A percentile compares a stretch with the other conserved stretches of the same genome.
Conservation (phyloP, 1,140 invertebrate genomes). For the Aricia agestis region DNA sequence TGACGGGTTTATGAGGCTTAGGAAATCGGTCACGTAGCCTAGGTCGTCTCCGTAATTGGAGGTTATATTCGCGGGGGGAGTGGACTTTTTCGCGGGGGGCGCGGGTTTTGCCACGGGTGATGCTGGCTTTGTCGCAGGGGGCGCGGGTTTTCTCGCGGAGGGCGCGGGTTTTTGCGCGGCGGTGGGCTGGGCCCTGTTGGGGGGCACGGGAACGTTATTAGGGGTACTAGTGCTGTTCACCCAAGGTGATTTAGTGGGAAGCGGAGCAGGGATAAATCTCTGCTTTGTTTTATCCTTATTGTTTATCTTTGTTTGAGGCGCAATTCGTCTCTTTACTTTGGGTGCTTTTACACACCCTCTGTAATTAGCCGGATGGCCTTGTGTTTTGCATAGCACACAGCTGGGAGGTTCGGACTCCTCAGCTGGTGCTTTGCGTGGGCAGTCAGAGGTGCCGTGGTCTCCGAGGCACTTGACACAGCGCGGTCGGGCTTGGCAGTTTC, state of each 20-base stretch:
- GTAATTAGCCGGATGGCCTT: conserved; percentile 22
- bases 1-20: too few relatives aligned
- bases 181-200: neutral
- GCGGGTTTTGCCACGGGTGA: neutral
- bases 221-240: too few relatives aligned
- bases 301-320: neutral
- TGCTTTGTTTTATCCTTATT: neutral
- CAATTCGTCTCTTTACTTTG: neutral
- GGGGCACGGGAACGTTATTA: neutral
- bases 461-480: conserved; percentile 22
- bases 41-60: neutral
- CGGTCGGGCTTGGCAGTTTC: neutral
- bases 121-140: neutral
- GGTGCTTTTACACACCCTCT: conserved; percentile 15
- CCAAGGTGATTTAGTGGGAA: neutral
- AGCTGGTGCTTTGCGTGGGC: neutral
- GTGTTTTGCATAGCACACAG: conserved; percentile 8
- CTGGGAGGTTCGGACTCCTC: neutral
- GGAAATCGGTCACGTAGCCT: too few relatives aligned
- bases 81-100: neutral
- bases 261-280: neutral
- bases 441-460: conserved; percentile 14
- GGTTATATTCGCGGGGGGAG: neutral
- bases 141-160: too few relatives aligned
- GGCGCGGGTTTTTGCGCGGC: neutral